Evolutionary conservation across 1,140 invertebrate genomes (phyloP).

Genomic region (Neocloeon triangulifer): DNA sequence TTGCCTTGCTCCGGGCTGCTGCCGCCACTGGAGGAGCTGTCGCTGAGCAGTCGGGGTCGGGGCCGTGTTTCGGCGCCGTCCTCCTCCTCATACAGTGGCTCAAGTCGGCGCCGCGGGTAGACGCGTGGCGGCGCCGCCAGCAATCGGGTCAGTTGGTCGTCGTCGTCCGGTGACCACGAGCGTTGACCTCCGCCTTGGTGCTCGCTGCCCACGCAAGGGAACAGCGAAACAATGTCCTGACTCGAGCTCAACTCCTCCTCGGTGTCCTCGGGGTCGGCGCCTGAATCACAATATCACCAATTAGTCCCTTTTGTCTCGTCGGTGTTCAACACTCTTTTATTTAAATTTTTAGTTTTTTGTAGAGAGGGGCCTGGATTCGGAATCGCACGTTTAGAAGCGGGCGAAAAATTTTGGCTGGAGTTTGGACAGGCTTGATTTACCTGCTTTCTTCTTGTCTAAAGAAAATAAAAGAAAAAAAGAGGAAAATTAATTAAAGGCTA

Average conservation of each 20-base stretch:
- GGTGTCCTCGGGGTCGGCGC: conserved; percentile 14
- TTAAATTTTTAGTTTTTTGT: conserved; percentile 9
- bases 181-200: conserved; percentile 12
- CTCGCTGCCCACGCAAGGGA: conserved; percentile 12
- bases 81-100: conserved; percentile 21
- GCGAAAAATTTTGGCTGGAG: too few species aligned
- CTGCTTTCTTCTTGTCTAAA: too few species aligned
- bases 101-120: conserved; percentile 16
- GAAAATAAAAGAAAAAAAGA: too few species aligned
- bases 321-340: not conserved
- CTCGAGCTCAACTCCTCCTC: conserved; percentile 13
- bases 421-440: too few species aligned
- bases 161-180: conserved; percentile 22
- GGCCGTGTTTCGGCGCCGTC: conserved; percentile 12
- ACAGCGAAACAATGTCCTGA: conserved; percentile 14
- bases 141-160: too few species aligned
- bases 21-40: not conserved
- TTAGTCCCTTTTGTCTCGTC: not conserved
- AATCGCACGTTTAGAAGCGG: too few species aligned
- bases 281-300: conserved; percentile 1
- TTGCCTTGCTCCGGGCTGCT: not conserved
- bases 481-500: too few species aligned
- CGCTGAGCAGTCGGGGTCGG: not conserved
- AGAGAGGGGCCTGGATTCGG: conserved; percentile 25
- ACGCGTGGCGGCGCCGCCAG: conserved; percentile 14